These are phyloP conservation scores for Microcebus murinus DNA, from an alignment of 2,113 vertebrate genomes.

Conservation along the genomic window DNA sequence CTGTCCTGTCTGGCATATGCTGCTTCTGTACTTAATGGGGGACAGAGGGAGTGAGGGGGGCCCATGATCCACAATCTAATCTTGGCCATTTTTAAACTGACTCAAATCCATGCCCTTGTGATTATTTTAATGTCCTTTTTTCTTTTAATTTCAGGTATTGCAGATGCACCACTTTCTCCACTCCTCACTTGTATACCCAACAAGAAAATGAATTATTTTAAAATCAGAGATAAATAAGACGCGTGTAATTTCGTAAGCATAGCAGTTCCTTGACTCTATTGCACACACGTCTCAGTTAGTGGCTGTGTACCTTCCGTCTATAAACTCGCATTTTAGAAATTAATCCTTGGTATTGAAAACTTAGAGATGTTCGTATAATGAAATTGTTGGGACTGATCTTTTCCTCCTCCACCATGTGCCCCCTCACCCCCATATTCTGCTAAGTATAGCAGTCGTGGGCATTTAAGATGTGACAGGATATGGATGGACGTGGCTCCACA, in stretches of 20 bases:
- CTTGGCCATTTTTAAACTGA: conserved; percentile 10
- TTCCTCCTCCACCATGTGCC: neutral
- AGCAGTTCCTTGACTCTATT: conserved; percentile 57
- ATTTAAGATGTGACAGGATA: neutral
- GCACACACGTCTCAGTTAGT: neutral
- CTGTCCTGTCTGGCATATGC: neutral
- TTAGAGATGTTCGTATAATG: neutral
- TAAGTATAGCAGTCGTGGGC: neutral
- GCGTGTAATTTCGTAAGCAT: conserved; percentile 58
- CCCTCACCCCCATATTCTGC: neutral
- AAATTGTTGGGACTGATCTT: neutral
- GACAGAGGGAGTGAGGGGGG: neutral
- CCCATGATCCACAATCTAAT: neutral
- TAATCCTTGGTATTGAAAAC: neutral
- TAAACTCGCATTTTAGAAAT: conserved; percentile 20
- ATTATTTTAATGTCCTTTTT: conserved; percentile 44
- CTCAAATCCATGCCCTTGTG: neutral
- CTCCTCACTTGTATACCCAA: conserved; percentile 93
- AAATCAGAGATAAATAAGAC: conserved; percentile 91
- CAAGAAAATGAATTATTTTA: conserved; percentile 94
- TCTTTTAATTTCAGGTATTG: conserved; percentile 88
- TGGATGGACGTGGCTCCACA: neutral
- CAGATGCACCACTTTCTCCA: conserved; percentile 91
- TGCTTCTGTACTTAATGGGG: neutral
- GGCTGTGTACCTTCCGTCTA: neutral